A percentile compares a stretch with the other conserved stretches of the same genome.
These are phyloP conservation scores for Boloria selene DNA, from an alignment of 2,888 invertebrate genomes.

Conservation along the genomic window DNA sequence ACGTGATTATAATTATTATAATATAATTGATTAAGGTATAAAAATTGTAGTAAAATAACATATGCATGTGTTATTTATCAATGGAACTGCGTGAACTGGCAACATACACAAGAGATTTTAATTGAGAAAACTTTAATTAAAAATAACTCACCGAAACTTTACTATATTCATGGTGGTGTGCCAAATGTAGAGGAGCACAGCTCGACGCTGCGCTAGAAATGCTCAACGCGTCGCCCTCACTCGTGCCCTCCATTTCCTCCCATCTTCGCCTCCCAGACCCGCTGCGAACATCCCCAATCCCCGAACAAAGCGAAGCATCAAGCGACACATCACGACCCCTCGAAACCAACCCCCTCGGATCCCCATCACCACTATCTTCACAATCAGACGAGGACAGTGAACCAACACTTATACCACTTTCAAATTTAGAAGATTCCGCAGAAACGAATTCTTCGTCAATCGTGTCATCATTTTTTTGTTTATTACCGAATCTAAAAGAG, in stretches of 20 bases:
- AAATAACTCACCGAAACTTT: slow-evolving; percentile 74
- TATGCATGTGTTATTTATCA: neutral
- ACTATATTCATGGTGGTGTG: slow-evolving; percentile 72
- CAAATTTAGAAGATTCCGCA: slow-evolving; percentile 60
- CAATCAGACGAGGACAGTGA: slow-evolving; percentile 69
- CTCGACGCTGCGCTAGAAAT: slow-evolving; percentile 76
- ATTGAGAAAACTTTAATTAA: neutral
- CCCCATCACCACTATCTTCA: slow-evolving; percentile 66
- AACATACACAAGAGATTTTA: neutral
- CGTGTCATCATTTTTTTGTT: slow-evolving; percentile 55
- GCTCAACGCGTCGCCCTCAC: slow-evolving; percentile 76
- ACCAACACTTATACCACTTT: slow-evolving; percentile 70
- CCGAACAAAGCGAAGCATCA: slow-evolving; percentile 76
- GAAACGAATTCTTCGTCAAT: slow-evolving; percentile 58
- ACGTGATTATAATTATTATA: slow-evolving; percentile 4
- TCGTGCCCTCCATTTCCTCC: slow-evolving; percentile 73
- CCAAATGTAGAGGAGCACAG: slow-evolving; percentile 71
- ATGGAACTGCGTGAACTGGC: slow-evolving; percentile 44
- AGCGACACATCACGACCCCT: slow-evolving; percentile 49
- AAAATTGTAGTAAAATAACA: neutral
- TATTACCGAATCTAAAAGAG: slow-evolving; percentile 68
- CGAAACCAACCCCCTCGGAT: slow-evolving; percentile 15
- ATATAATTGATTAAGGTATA: neutral
- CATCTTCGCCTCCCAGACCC: slow-evolving; percentile 78
- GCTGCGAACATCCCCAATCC: slow-evolving; percentile 76